Conservation (phyloP, 2,113 vertebrate species). For the Zootoca vivipara region DNA sequence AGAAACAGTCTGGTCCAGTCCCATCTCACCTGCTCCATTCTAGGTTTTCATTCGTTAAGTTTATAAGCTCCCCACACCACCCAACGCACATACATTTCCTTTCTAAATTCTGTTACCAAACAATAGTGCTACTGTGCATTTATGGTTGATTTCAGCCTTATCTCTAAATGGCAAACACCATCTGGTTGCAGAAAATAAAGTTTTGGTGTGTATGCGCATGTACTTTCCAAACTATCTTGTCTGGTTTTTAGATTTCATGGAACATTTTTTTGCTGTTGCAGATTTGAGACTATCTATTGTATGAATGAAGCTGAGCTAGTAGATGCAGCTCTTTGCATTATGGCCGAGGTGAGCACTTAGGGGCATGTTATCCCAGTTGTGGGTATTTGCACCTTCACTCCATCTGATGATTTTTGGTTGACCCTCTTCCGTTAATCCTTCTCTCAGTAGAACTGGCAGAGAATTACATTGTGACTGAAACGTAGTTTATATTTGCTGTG, state of each 20-base stretch:
- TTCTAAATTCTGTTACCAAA: neutral
- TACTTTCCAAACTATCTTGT: no score
- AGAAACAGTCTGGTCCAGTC: neutral
- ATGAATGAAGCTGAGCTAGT: constrained; percentile 78
- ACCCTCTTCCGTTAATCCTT: neutral
- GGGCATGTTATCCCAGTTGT: neutral
- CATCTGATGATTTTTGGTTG: neutral
- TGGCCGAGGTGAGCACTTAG: constrained; percentile 69
- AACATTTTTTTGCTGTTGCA: neutral
- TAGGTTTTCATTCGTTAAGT: neutral
- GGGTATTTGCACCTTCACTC: neutral
- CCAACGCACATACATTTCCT: neutral
- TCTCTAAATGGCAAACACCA: no score
- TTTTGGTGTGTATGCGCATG: neutral
- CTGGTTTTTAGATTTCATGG: neutral
- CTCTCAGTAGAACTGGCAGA: neutral
- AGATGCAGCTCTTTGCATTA: constrained; percentile 64
- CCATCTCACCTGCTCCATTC: neutral
- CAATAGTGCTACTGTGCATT: neutral
- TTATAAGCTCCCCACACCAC: neutral
- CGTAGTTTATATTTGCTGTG: neutral
- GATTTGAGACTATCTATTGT: constrained; percentile 63
- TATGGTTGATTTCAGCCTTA: neutral
- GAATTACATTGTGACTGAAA: neutral
- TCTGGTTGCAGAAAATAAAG: neutral